phyloP scores from a whole-genome alignment of 1,140 invertebrate genomes.

The Drosophila chauvacae region DNA sequence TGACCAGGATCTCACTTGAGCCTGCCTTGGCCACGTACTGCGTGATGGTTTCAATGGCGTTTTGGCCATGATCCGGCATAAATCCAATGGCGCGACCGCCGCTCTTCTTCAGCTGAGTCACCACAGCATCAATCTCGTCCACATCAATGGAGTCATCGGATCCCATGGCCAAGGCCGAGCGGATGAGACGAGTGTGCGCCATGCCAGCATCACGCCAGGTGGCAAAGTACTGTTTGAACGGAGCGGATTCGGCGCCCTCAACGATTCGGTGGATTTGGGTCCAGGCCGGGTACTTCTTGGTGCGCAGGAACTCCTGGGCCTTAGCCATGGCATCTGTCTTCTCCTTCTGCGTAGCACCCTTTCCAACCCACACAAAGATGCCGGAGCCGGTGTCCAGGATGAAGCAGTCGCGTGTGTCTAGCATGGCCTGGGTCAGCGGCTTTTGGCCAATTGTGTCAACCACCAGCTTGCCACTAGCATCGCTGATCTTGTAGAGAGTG shows the following conservation, averaged over 20 bases:
- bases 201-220: constrained; percentile 89
- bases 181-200: constrained; percentile 86
- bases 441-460: constrained; percentile 88
- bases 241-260: constrained; percentile 90
- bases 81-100: constrained; percentile 87
- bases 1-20: constrained; percentile 61
- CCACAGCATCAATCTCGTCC: constrained; percentile 73
- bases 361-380: constrained; percentile 95
- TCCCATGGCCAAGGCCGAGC: constrained; percentile 83
- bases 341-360: constrained; percentile 90
- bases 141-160: constrained; percentile 74
- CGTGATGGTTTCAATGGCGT: constrained; percentile 57
- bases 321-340: constrained; percentile 91
- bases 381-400: constrained; percentile 93
- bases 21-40: constrained; percentile 65
- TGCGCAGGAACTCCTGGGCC: constrained; percentile 89
- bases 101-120: constrained; percentile 83
- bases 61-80: constrained; percentile 89
- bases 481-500: constrained; percentile 89
- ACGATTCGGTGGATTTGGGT: constrained; percentile 89
- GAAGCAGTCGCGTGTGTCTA: constrained; percentile 93
- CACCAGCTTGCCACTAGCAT: constrained; percentile 88
- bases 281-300: constrained; percentile 92
- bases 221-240: constrained; percentile 92
- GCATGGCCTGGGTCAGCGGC: constrained; percentile 89